Conservation (phyloP, 2,797 vertebrate genomes). For the Sebastes itinus region DNA sequence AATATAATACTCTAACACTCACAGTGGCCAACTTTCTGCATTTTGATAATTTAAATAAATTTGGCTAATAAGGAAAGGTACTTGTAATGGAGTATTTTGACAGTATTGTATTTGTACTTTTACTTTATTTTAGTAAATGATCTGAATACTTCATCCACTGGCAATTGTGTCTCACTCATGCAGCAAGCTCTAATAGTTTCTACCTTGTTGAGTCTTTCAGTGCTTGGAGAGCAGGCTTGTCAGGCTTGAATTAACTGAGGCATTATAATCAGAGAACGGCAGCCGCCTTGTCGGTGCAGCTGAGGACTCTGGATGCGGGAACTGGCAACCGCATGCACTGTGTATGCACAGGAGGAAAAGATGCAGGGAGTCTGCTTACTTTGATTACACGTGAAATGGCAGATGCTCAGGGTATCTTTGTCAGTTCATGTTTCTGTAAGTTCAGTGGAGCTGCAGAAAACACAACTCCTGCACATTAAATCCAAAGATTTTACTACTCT, state of each 20-base stretch:
- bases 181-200: constrained; percentile 33
- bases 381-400: constrained; percentile 48
- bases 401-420: constrained; percentile 21
- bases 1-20: background rate
- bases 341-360: constrained; percentile 24
- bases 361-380: constrained; percentile 23
- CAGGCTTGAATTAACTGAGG: constrained; percentile 42
- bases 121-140: background rate
- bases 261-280: constrained; percentile 47
- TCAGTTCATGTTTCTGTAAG: constrained; percentile 4
- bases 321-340: constrained; percentile 1
- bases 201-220: constrained; percentile 37
- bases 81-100: background rate
- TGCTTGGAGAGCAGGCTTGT: constrained; percentile 33
- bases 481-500: background rate
- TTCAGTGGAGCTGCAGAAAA: background rate
- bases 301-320: constrained; percentile 30
- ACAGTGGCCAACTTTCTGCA: background rate
- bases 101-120: background rate
- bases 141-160: constrained; percentile 2
- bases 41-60: background rate
- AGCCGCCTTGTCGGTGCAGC: constrained; percentile 34
- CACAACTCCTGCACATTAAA: background rate
- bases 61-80: background rate
- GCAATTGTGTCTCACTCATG: constrained; percentile 5